phyloP scores from a whole-genome alignment of 2,113 vertebrate genomes.

The Pholis gunnellus region DNA sequence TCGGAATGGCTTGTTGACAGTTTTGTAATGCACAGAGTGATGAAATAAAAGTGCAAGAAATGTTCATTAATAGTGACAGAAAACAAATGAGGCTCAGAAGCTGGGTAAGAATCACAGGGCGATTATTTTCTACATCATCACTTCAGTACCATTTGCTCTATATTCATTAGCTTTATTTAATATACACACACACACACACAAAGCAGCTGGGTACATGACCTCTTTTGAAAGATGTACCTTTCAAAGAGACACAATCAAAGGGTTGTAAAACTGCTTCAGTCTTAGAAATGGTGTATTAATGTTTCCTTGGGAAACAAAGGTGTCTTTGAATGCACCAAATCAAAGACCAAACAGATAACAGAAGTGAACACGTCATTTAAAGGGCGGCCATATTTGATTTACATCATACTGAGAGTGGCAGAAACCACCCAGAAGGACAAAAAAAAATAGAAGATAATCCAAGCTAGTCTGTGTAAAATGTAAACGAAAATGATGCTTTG shows the following conservation, averaged over 20 bases:
- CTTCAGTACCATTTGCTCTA: constrained; percentile 61
- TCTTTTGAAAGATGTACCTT: constrained; percentile 67
- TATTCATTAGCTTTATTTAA: constrained; percentile 67
- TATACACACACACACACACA: constrained; percentile 18
- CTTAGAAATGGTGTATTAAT: constrained; percentile 70
- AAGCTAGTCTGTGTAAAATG: not conserved
- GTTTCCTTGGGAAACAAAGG: constrained; percentile 76
- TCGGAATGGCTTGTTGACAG: not conserved
- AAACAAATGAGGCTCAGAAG: constrained; percentile 54
- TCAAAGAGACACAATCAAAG: constrained; percentile 80
- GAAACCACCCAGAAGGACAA: constrained; percentile 12
- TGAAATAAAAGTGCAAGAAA: constrained; percentile 35
- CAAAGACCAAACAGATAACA: constrained; percentile 70
- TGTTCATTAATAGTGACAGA: constrained; percentile 58
- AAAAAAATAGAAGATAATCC: constrained; percentile 5
- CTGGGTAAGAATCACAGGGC: constrained; percentile 47
- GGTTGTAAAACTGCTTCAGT: constrained; percentile 66
- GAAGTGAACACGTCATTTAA: constrained; percentile 54
- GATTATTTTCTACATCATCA: constrained; percentile 70
- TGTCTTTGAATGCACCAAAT: constrained; percentile 75
- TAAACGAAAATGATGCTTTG: not conserved
- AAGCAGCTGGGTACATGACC: constrained; percentile 70
- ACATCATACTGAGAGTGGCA: constrained; percentile 17
- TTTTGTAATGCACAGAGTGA: constrained; percentile 18
- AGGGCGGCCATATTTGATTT: constrained; percentile 64